A percentile compares a stretch with the other conserved stretches of the same genome.
phyloP scores from a whole-genome alignment of 2,113 vertebrate species.

The Actenoides hombroni region DNA sequence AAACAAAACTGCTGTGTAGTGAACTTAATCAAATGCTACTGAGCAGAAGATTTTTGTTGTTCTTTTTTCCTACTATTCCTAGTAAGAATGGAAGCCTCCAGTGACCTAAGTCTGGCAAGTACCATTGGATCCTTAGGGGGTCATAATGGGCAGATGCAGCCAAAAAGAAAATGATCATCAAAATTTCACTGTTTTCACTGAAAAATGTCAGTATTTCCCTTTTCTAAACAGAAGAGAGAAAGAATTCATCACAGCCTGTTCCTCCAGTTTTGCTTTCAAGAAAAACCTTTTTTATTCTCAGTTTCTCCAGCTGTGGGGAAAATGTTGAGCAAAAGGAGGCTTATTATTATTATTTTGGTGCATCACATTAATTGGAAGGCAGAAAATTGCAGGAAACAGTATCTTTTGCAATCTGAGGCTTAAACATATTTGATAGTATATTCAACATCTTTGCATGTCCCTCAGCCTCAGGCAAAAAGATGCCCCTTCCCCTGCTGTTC shows the following conservation, averaged over 20 bases:
- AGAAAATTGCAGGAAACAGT: not conserved
- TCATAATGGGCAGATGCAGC: not conserved
- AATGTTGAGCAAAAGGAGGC: not conserved
- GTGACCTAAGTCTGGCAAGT: not conserved
- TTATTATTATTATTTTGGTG: not conserved
- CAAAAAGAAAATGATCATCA: not conserved
- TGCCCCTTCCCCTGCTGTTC: slow-evolving; percentile 33
- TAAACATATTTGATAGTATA: not conserved
- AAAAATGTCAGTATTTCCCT: not conserved
- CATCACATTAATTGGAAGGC: not conserved
- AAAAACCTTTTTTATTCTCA: not conserved
- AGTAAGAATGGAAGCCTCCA: not conserved
- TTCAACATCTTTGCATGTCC: slow-evolving; percentile 15
- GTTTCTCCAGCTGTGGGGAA: not conserved
- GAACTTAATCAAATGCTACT: slow-evolving; percentile 29
- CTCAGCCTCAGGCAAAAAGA: slow-evolving; percentile 31
- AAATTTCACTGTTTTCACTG: not conserved
- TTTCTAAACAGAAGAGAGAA: not conserved
- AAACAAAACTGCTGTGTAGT: slow-evolving; percentile 42
- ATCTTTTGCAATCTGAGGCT: not conserved
- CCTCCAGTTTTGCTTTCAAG: not conserved
- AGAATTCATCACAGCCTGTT: not conserved
- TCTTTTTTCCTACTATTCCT: not conserved
- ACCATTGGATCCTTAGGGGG: not conserved
- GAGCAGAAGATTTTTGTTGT: not conserved